Conservation (phyloP, 2,113 vertebrate species). For the Chloebia gouldiae region DNA sequence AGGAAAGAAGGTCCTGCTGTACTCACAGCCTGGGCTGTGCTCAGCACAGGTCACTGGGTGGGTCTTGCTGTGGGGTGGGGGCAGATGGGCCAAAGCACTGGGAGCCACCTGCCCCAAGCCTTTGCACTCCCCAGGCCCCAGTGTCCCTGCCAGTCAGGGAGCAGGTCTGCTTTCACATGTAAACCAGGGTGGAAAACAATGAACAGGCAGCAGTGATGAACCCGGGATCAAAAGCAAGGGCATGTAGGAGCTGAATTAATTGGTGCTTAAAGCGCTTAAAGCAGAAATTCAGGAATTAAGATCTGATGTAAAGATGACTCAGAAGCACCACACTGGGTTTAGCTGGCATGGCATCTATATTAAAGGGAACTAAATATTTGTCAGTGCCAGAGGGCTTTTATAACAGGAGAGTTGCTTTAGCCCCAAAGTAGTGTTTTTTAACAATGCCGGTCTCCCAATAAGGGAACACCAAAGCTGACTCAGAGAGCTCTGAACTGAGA, state of each 20-base stretch:
- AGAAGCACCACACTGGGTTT: not conserved
- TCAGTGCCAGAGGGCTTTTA: not conserved
- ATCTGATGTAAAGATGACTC: not conserved
- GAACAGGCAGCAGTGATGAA: not conserved
- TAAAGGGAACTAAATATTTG: not conserved
- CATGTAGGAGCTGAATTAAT: not conserved
- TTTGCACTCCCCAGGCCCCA: not conserved
- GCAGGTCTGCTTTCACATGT: not conserved
- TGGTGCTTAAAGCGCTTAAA: not conserved
- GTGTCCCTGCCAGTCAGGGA: not conserved
- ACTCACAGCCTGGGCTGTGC: not conserved
- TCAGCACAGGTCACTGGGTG: not conserved
- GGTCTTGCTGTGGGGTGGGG: not conserved
- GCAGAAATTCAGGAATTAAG: not conserved
- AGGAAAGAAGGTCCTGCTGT: not conserved
- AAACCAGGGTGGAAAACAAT: not conserved
- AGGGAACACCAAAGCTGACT: conserved; percentile 29
- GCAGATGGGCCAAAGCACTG: not conserved
- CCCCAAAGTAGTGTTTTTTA: not conserved
- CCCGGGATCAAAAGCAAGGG: not conserved
- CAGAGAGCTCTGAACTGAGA: not conserved
- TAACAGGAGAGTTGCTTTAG: not conserved
- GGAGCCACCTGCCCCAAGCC: not conserved
- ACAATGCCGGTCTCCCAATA: not conserved
- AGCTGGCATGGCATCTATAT: not conserved